A percentile compares a stretch with the other conserved stretches of the same genome.
These are phyloP conservation scores for Sphecodes monilicornis DNA, from an alignment of 2,888 invertebrate genomes.

Conservation along the genomic window DNA sequence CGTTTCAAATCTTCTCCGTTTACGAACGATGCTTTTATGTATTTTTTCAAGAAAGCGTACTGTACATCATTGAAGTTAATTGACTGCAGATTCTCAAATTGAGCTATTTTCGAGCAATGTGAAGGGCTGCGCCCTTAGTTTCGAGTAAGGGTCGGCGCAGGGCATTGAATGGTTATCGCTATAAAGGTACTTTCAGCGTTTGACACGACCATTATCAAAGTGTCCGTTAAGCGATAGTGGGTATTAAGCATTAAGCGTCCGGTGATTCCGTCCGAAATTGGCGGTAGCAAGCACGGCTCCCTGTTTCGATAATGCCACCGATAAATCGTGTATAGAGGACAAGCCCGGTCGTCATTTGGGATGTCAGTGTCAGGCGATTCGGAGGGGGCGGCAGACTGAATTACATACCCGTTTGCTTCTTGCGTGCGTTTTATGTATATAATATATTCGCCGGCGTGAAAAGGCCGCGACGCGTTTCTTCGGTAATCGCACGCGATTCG, in stretches of 20 bases:
- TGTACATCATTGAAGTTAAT: not conserved
- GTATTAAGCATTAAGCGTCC: constrained; percentile 33
- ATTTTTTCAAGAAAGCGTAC: not conserved
- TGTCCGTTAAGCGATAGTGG: not conserved
- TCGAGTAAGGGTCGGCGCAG: not conserved
- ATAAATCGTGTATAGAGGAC: constrained; percentile 38
- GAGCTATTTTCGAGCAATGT: not conserved
- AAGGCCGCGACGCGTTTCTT: constrained; percentile 21
- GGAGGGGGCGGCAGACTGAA: constrained; percentile 6
- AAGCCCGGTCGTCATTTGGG: constrained; percentile 24
- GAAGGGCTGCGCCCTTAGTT: not conserved
- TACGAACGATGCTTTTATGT: no score
- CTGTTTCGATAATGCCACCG: constrained; percentile 24
- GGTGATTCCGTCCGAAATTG: constrained; percentile 7
- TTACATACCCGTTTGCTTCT: constrained; percentile 40
- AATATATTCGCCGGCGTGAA: constrained; percentile 39
- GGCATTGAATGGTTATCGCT: not conserved
- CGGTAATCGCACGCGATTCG: constrained; percentile 43
- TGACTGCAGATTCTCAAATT: not conserved
- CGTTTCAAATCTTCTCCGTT: no score
- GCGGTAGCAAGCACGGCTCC: not conserved
- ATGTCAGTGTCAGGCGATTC: constrained; percentile 47
- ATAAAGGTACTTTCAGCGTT: not conserved
- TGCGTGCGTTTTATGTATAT: constrained; percentile 43
- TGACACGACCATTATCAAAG: not conserved